Percentiles rank a stretch among this genome's conserved stretches.
phyloP scores from a whole-genome alignment of 2,888 invertebrate species.

The Loripinus fragilis region DNA sequence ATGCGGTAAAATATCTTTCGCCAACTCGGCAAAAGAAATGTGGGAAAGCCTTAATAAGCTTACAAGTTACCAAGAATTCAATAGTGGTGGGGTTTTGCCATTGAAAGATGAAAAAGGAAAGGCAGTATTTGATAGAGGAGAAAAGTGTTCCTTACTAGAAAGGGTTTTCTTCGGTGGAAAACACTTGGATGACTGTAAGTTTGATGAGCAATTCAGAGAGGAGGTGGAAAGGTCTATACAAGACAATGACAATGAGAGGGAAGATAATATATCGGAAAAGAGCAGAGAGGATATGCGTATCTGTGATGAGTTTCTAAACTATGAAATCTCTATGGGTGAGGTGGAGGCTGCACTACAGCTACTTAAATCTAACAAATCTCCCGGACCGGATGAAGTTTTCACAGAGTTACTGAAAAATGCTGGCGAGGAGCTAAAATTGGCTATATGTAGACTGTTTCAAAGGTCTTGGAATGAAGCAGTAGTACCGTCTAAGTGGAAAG shows the following conservation, averaged over 20 bases:
- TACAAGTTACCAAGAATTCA: slow-evolving; percentile 13
- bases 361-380: slow-evolving; percentile 19
- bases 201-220: not conserved
- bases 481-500: no score
- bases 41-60: slow-evolving; percentile 15
- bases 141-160: slow-evolving; percentile 23
- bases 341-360: slow-evolving; percentile 13
- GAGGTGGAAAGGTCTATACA: not conserved
- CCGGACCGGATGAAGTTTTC: slow-evolving; percentile 2
- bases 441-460: no score
- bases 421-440: no score
- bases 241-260: not conserved
- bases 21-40: no score
- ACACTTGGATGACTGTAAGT: no score
- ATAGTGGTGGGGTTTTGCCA: slow-evolving; percentile 11
- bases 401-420: not conserved
- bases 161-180: slow-evolving; percentile 17
- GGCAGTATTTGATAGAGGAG: not conserved
- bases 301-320: no score
- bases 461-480: no score
- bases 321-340: no score
- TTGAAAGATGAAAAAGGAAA: slow-evolving; percentile 2
- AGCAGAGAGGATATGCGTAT: no score
- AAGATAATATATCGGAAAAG: not conserved
- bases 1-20: slow-evolving; percentile 13